Base-by-base conservation (phyloP, 2,113 vertebrate species). In the Megaceryle maxima region DNA sequence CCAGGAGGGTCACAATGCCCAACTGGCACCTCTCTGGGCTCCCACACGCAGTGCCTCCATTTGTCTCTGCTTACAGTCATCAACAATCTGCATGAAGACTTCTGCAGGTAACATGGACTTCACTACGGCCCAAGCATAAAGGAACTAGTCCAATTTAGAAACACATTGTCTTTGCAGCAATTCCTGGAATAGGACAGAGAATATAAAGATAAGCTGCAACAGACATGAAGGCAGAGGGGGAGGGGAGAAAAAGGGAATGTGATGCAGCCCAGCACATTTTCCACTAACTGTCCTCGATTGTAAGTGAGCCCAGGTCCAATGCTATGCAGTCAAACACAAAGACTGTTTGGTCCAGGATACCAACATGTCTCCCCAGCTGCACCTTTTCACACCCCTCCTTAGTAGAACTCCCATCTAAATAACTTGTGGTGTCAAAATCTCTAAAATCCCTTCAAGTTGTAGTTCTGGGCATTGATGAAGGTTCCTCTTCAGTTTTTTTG, bases 31-130 rank as follows among this genome's bases (percentile, higher is more conserved):
- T 8, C 59, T 25, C 6, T 2, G 1, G 39, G 29, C 21, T 20
- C 24, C 37, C 39, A 21, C 2, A 2, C 2, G 35, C 2, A 13
- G n/a, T 3, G 3, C 11, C 37, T 12, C 68, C 2, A 0, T 13
- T 8, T 31, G 33, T 15, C 83, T 37, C 68, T 59, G 46, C 43
- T 28, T 24, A 19, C 9, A 50, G 6, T 1, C 20, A 2, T 9
- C 39, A 31, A 35, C 43, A 41, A 50, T 1, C 26, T 4, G 3
- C 1, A 0, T 2, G 9, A 50, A 46, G 39, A 28, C 11, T 14
- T 33, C 70, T 39, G 33, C 70, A 35, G 43, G 39, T 29, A 48
- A 1, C 74, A 64, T 1, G 0, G 33, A 28, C n/a, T 9, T 24
- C 56, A 16, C 2, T 6, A 56, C 0, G 1, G 48, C 15, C 41